Conservation (phyloP, 2,888 invertebrate genomes). For the Drosophila quasianomalipes region DNA sequence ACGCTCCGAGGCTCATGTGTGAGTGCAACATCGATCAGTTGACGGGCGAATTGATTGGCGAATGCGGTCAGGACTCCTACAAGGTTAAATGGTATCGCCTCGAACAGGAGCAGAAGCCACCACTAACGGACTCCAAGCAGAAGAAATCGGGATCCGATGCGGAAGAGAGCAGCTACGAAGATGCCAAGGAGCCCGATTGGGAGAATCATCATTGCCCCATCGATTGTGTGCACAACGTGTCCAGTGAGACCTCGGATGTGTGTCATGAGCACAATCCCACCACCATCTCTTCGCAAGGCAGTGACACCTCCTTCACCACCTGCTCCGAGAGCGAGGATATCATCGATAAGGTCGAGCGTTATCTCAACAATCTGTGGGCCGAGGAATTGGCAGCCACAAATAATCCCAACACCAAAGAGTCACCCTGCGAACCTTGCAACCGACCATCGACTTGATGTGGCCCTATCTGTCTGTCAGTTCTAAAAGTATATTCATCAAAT, state of each 20-base stretch:
- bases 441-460: no score
- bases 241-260: constrained; percentile 53
- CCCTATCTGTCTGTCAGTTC: no score
- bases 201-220: constrained; percentile 80
- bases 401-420: constrained; percentile 28
- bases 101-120: constrained; percentile 43
- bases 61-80: constrained; percentile 81
- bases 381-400: constrained; percentile 61
- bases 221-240: constrained; percentile 60
- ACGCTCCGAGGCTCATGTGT: constrained; percentile 75
- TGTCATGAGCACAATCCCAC: constrained; percentile 46
- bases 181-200: constrained; percentile 61
- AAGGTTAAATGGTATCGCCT: constrained; percentile 78
- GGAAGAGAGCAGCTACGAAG: constrained; percentile 30
- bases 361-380: constrained; percentile 67
- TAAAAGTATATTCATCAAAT: no score
- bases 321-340: constrained; percentile 46
- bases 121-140: background rate
- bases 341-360: constrained; percentile 60
- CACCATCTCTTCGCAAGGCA: background rate
- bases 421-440: constrained; percentile 34
- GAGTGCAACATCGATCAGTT: constrained; percentile 77
- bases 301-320: constrained; percentile 32
- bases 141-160: background rate
- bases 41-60: constrained; percentile 70